Evolutionary conservation across 2,888 invertebrate species (phyloP).

Genomic region (Megalurothrips usitatus): DNA sequence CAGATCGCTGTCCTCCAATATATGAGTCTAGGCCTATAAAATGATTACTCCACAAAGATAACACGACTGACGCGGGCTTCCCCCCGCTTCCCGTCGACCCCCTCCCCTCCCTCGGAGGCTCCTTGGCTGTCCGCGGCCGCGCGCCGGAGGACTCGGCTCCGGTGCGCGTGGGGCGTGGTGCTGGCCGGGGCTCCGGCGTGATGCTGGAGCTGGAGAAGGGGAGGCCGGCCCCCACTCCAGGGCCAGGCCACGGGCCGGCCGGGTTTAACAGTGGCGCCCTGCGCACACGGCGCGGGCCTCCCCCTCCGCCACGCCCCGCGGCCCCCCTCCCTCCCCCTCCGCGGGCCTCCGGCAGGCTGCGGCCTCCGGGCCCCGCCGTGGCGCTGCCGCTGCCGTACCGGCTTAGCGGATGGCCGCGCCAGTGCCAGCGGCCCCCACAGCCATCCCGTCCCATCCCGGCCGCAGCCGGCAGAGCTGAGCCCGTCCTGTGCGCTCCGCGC

Average conservation of each 20-base stretch:
- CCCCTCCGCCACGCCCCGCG: background rate
- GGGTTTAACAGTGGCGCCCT: constrained; percentile 11
- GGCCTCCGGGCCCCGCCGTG: background rate
- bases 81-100: background rate
- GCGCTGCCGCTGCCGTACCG: background rate
- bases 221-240: background rate
- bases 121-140: background rate
- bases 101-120: background rate
- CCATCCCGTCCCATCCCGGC: background rate
- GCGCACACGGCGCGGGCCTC: background rate
- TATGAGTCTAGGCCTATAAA: too few species aligned
- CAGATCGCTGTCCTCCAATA: too few species aligned
- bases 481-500: background rate
- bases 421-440: background rate
- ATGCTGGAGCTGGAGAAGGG: background rate
- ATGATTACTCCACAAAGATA: too few species aligned
- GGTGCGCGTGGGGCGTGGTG: background rate
- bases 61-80: background rate
- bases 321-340: background rate
- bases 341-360: background rate
- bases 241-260: background rate
- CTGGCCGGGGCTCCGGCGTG: background rate
- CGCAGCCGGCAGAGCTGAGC: background rate
- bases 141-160: background rate
- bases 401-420: too few species aligned